Evolutionary conservation across 2,888 invertebrate genomes (phyloP).

Genomic region (Ischnura elegans): DNA sequence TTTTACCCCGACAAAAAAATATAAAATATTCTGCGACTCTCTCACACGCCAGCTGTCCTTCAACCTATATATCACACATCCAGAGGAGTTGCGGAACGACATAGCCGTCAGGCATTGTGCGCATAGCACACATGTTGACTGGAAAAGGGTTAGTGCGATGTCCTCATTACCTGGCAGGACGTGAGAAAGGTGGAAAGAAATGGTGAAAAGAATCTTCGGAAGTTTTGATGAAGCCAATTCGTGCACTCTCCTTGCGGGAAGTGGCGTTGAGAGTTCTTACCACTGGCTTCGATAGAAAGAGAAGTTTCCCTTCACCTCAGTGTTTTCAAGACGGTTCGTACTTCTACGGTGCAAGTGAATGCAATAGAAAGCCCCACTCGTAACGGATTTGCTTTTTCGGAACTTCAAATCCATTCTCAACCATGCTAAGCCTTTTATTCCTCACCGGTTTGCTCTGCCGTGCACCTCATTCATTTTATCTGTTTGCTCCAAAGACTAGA

Average conservation of each 20-base stretch:
- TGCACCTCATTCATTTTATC: too few relatives aligned
- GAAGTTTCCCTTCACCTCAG: neutral
- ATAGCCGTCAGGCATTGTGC: neutral
- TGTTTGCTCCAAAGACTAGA: too few relatives aligned
- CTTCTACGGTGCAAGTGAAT: neutral
- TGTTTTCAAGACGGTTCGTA: neutral
- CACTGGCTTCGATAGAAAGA: neutral
- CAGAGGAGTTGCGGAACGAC: neutral
- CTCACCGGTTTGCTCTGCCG: too few relatives aligned
- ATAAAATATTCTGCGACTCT: neutral
- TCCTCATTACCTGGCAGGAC: constrained; percentile 9
- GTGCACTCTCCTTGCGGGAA: neutral
- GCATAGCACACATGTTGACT: neutral
- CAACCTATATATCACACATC: neutral
- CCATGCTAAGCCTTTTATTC: too few relatives aligned
- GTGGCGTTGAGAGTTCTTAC: neutral
- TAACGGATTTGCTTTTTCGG: too few relatives aligned
- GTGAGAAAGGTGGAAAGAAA: neutral
- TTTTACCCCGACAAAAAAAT: neutral
- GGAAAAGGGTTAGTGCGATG: neutral
- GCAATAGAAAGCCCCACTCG: neutral
- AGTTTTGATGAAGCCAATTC: constrained; percentile 18
- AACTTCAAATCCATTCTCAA: too few relatives aligned
- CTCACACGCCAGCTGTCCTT: constrained; percentile 5
- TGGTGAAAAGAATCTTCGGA: neutral